Conservation (phyloP, 2,797 vertebrate species). For the Chloroceryle amazona region DNA sequence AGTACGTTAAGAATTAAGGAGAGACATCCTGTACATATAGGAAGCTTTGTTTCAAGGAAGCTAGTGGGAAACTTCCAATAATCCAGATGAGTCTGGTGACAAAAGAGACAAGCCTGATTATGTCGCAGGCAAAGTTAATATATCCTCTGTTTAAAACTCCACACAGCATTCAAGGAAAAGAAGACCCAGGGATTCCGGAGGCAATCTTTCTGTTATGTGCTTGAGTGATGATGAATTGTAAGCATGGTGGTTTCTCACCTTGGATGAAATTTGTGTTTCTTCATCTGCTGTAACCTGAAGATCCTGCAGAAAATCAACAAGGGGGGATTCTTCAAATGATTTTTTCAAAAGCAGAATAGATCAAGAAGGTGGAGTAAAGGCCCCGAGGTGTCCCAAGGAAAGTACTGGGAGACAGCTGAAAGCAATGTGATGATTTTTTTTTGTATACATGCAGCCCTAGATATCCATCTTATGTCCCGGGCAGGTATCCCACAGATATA, state of each 20-base stretch:
- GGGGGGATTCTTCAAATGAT: not conserved
- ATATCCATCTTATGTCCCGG: not conserved
- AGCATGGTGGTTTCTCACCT: not conserved
- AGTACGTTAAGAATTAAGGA: not conserved
- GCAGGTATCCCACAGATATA: not conserved
- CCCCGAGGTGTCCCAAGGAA: not conserved
- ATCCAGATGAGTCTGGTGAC: not conserved
- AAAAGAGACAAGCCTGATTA: not conserved
- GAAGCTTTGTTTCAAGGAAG: not conserved
- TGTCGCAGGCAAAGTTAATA: not conserved
- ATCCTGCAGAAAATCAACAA: not conserved
- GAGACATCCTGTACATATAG: not conserved
- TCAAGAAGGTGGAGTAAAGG: not conserved
- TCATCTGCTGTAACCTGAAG: not conserved
- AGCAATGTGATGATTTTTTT: not conserved
- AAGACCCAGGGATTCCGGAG: not conserved
- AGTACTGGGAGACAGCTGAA: not conserved
- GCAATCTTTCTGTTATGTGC: not conserved
- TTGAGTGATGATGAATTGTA: not conserved
- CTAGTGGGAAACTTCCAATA: not conserved
- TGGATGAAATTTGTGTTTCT: not conserved
- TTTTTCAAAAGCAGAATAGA: not conserved
- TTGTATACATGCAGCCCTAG: not conserved
- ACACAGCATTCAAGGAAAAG: not conserved
- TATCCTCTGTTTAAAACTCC: not conserved